phyloP scores from a whole-genome alignment of 1,140 invertebrate species.

The Phymastichus coffea region DNA sequence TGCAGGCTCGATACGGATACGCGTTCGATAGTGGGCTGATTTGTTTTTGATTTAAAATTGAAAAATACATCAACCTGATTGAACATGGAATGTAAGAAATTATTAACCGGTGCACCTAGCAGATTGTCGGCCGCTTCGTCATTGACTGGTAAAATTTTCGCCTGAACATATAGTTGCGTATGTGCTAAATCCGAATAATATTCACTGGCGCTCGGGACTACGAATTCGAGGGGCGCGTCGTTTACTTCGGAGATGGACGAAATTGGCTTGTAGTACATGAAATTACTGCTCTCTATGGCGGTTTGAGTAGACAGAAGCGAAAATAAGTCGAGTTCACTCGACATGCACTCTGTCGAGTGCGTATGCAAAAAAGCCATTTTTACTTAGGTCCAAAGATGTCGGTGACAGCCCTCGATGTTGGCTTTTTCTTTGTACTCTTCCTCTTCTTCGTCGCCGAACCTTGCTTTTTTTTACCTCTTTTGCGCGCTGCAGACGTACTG shows the following conservation, averaged over 20 bases:
- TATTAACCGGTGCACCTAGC: constrained; percentile 37
- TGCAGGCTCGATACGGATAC: constrained; percentile 52
- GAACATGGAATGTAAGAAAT: constrained; percentile 52
- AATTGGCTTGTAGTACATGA: constrained; percentile 49
- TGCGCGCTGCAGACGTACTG: background rate
- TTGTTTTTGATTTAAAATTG: constrained; percentile 54
- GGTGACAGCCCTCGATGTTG: background rate
- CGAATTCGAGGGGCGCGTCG: constrained; percentile 48
- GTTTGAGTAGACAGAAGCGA: constrained; percentile 49
- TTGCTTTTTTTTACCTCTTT: constrained; percentile 6
- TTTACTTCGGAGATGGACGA: constrained; percentile 37
- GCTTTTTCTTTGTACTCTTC: constrained; percentile 1
- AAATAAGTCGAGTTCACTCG: constrained; percentile 53
- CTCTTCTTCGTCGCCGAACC: constrained; percentile 6
- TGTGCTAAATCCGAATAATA: constrained; percentile 48
- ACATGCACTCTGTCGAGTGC: constrained; percentile 34
- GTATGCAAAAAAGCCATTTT: constrained; percentile 30
- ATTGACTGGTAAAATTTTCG: constrained; percentile 29
- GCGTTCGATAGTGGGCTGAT: constrained; percentile 48
- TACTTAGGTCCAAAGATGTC: constrained; percentile 23
- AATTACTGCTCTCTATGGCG: constrained; percentile 42
- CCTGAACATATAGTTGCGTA: constrained; percentile 37
- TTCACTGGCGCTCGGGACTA: constrained; percentile 41
- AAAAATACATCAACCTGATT: constrained; percentile 49
- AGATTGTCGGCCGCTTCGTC: constrained; percentile 8